Evolutionary conservation across 2,888 invertebrate genomes (phyloP).

Genomic region (Zaprionus obscuricornis): DNA sequence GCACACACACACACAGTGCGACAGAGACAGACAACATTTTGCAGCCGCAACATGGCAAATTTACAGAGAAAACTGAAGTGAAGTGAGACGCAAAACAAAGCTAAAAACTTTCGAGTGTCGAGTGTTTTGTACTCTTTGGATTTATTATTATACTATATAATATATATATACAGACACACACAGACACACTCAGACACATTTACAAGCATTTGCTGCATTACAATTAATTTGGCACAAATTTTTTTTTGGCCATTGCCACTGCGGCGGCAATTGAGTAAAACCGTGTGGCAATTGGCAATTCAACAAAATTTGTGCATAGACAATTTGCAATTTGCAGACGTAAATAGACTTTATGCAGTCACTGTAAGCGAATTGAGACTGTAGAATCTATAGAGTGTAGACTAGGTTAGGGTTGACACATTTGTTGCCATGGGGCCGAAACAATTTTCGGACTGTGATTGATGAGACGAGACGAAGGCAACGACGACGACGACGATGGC

Average conservation of each 20-base stretch:
- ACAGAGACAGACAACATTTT: constrained; percentile 5
- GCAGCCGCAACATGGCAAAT: constrained; percentile 41
- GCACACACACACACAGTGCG: neutral
- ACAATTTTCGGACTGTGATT: constrained; percentile 33
- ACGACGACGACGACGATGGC: too few relatives aligned
- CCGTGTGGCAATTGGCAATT: constrained; percentile 79
- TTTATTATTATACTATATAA: constrained; percentile 52
- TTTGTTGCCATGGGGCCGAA: constrained; percentile 17
- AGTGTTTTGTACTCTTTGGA: constrained; percentile 55
- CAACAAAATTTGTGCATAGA: constrained; percentile 72
- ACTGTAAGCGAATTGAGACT: neutral
- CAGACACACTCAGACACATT: neutral
- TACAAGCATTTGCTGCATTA: constrained; percentile 17
- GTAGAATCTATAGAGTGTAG: constrained; percentile 15
- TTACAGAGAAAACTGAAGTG: constrained; percentile 57
- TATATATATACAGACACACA: constrained; percentile 2
- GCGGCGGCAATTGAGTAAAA: constrained; percentile 73
- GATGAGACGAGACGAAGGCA: too few relatives aligned
- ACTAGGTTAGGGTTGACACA: constrained; percentile 56
- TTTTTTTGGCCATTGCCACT: constrained; percentile 44
- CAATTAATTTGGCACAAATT: constrained; percentile 76
- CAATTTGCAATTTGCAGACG: constrained; percentile 56
- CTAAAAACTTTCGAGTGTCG: constrained; percentile 37
- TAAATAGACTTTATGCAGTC: constrained; percentile 51
- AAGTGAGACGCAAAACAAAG: constrained; percentile 33